These are phyloP conservation scores for Gortyna flavago DNA, from an alignment of 2,888 invertebrate species.

Conservation along the genomic window DNA sequence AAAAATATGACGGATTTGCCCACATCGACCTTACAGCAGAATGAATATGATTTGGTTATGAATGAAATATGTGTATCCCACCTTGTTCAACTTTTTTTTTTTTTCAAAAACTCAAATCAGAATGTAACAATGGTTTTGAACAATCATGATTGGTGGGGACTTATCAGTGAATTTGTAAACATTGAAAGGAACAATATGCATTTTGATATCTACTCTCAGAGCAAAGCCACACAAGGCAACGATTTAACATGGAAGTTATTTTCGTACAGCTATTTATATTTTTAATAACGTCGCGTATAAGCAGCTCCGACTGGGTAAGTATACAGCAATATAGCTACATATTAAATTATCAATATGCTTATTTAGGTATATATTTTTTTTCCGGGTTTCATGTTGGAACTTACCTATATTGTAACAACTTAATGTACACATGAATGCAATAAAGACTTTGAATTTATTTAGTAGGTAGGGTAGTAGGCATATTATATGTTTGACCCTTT, in stretches of 20 bases:
- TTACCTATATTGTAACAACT: too few species aligned
- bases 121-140: slow-evolving; percentile 64
- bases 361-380: too few species aligned
- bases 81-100: slow-evolving; percentile 48
- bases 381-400: too few species aligned
- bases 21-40: too few species aligned
- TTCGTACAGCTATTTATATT: slow-evolving; percentile 64
- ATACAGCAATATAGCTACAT: background rate
- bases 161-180: slow-evolving; percentile 75
- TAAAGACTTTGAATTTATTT: too few species aligned
- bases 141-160: slow-evolving; percentile 65
- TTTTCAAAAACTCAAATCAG: slow-evolving; percentile 28
- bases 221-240: slow-evolving; percentile 36
- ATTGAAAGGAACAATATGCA: slow-evolving; percentile 64
- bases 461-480: too few species aligned
- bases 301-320: slow-evolving; percentile 66
- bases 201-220: slow-evolving; percentile 62
- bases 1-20: too few species aligned
- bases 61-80: slow-evolving; percentile 37
- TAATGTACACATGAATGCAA: too few species aligned
- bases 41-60: slow-evolving; percentile 48
- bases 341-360: background rate
- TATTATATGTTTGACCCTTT: background rate
- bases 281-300: slow-evolving; percentile 62
- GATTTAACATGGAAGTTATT: slow-evolving; percentile 65